Base-by-base conservation (phyloP, 2,888 invertebrate species). In the Aleiodes alternator region DNA sequence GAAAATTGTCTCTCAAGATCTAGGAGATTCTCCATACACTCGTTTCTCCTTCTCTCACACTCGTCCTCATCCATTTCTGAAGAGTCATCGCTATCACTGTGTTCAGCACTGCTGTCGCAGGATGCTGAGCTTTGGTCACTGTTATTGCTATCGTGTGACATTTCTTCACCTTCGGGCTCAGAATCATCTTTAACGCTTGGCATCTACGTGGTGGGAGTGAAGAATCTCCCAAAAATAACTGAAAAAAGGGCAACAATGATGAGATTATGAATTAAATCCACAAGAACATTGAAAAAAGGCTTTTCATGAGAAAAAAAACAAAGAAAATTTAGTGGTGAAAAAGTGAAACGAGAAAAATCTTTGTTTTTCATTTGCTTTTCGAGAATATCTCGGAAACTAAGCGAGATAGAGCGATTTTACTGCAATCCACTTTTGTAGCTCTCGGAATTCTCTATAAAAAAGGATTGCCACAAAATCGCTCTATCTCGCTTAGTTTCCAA, bases 61-160 rank as follows among this genome's bases (percentile, higher is more conserved):
- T 97, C 97, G 80, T 94, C 95, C 87, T 96, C 97, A 89, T 98
- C 97, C 95, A 98, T 95, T 90, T 98, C 98, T 73, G 94, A 94
- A 76, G 95, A 95, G 88, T 95, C 95, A 90, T 95, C 95, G 14
- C 95, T 95, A 83, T 95, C 94, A 73, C 93, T 94, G 84, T 95
- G 94, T 84, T 95, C 95, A 70, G 90, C 91, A 79, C 94, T 94
- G 80, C 95, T 94, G 82, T 95, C 95, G 83, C 93, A 89, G 8
- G 89, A 89, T 48, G 84, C 88, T 38, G 89, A 87, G 72, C 87
- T 88, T 31, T 87, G 87, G 73, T 89, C 88, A 75, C 88, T 89
- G 14, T 89, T 88, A 73, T 89, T 89, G 56, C 89, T 89, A 76
- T 89, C 87, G 68, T 89, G 89, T 12, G 89, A 89, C 87, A 89